Evolutionary conservation across 2,797 vertebrate genomes (phyloP).

Genomic region (Australoheros facetus): DNA sequence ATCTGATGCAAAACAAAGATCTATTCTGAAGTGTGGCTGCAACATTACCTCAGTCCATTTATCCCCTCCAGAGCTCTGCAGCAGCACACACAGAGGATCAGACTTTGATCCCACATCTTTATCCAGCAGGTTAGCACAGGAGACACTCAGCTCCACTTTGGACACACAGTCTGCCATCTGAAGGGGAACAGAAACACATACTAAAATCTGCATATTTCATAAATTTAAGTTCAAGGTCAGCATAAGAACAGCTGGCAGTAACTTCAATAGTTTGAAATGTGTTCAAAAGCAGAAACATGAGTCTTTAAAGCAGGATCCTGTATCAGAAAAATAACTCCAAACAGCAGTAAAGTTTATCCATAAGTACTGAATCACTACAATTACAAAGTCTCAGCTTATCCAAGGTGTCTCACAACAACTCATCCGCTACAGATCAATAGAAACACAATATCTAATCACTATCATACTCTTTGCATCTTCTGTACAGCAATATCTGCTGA

Average conservation of each 20-base stretch:
- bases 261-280: neutral
- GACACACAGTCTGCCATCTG: conserved; percentile 92
- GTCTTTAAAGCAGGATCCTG: too few species aligned
- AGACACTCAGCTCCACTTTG: conserved; percentile 87
- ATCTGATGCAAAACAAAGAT: neutral
- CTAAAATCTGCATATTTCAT: neutral
- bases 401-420: neutral
- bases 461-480: neutral
- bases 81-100: conserved; percentile 91
- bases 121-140: conserved; percentile 89
- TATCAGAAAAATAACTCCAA: neutral
- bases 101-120: conserved; percentile 91
- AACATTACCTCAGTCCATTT: conserved; percentile 87
- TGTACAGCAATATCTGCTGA: neutral
- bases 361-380: neutral
- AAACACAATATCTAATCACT: neutral
- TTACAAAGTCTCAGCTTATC: neutral
- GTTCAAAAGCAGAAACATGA: too few species aligned
- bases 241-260: neutral
- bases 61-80: conserved; percentile 83
- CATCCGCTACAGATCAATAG: neutral
- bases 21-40: too few species aligned
- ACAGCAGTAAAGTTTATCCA: neutral
- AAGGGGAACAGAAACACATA: conserved; percentile 8
- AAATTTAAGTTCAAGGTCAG: neutral